These are phyloP conservation scores for Cladopsammia gracilis DNA, from an alignment of 64 coral and sea anemone species.

Conservation along the genomic window DNA sequence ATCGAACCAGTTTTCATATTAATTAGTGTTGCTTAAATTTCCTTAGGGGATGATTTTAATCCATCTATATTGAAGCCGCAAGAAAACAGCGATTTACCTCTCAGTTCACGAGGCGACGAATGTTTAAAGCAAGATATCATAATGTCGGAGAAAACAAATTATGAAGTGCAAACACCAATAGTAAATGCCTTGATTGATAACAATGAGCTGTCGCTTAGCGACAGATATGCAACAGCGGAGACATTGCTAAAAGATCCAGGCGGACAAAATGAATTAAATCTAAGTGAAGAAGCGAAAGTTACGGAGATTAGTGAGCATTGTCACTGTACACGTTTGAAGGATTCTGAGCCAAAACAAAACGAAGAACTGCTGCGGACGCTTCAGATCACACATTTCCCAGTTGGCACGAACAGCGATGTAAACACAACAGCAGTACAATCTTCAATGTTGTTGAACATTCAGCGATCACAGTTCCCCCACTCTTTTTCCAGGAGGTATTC, in stretches of 20 bases:
- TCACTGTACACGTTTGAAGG: background rate
- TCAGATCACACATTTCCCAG: slow-evolving; percentile 34
- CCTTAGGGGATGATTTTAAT: too few relatives aligned
- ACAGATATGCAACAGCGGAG: background rate
- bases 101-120: background rate
- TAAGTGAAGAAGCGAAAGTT: background rate
- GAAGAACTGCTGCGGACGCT: background rate
- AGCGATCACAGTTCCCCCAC: background rate
- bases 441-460: background rate
- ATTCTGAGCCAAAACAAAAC: too few relatives aligned
- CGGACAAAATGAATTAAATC: background rate
- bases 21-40: too few relatives aligned
- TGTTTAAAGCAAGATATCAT: too few relatives aligned
- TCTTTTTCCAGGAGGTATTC: background rate
- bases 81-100: background rate
- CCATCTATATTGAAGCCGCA: background rate
- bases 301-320: background rate
- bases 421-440: background rate
- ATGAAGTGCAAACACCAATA: background rate
- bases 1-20: too few relatives aligned
- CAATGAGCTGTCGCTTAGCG: background rate
- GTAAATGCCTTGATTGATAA: background rate
- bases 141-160: background rate
- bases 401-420: background rate
- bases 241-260: background rate